These are phyloP conservation scores for Hemaris fuciformis DNA, from an alignment of 2,888 invertebrate species.

Conservation along the genomic window DNA sequence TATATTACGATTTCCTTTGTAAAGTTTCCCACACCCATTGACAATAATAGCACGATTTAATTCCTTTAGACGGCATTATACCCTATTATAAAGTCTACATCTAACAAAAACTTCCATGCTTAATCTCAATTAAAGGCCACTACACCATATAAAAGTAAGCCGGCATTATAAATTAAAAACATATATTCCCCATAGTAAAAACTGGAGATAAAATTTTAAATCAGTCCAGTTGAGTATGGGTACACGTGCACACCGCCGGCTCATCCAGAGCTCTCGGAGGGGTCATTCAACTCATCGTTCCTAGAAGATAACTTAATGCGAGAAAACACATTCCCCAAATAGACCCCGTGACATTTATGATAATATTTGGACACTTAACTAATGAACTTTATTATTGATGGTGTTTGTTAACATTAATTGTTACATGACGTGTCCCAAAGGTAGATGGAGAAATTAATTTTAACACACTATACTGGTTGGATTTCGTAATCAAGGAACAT, in stretches of 20 bases:
- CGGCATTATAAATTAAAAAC: not conserved
- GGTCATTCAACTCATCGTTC: constrained; percentile 51
- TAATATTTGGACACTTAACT: constrained; percentile 46
- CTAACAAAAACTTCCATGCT: too few species aligned
- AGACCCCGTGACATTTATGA: constrained; percentile 47
- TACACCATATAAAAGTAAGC: too few species aligned
- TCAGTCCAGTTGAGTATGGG: constrained; percentile 20
- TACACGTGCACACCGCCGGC: constrained; percentile 36
- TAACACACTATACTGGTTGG: not conserved
- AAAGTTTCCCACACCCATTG: too few species aligned
- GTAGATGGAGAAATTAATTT: not conserved
- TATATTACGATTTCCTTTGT: too few species aligned
- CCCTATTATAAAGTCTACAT: too few species aligned
- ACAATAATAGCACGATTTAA: too few species aligned
- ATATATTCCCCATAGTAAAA: not conserved
- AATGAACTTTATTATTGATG: constrained; percentile 27
- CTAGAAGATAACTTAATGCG: constrained; percentile 55
- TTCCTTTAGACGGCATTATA: too few species aligned
- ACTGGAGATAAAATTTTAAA: constrained; percentile 6
- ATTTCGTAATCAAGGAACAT: too few species aligned
- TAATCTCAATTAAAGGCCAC: too few species aligned
- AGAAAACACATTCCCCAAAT: constrained; percentile 49
- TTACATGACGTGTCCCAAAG: not conserved
- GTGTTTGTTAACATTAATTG: not conserved
- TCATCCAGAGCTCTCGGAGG: constrained; percentile 48